These are phyloP conservation scores for Etheostoma cragini DNA, from an alignment of 2,113 vertebrate species.

Conservation along the genomic window DNA sequence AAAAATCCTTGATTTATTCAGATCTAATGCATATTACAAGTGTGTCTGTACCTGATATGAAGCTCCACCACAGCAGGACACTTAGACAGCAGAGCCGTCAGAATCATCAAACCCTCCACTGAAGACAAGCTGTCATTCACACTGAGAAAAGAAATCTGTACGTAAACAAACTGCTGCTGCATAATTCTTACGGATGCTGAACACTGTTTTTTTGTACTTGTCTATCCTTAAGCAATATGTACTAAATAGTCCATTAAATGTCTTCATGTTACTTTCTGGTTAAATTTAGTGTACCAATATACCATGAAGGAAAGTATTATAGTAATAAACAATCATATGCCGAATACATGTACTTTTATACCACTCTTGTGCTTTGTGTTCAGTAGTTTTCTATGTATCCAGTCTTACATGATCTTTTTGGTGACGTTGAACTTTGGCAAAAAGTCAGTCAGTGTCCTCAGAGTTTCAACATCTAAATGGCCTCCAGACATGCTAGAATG, in stretches of 20 bases:
- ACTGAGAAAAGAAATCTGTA: conserved; percentile 47
- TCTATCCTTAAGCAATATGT: too few relatives aligned
- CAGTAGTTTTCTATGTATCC: not conserved
- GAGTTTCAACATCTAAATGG: conserved; percentile 50
- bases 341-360: not conserved
- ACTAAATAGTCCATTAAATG: not conserved
- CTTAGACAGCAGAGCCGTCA: conserved; percentile 61
- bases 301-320: not conserved
- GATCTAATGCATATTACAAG: too few relatives aligned
- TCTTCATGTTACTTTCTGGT: not conserved
- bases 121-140: conserved; percentile 60
- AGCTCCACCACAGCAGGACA: conserved; percentile 59
- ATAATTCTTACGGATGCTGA: not conserved
- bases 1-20: too few relatives aligned
- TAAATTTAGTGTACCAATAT: not conserved
- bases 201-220: too few relatives aligned
- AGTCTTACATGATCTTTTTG: conserved; percentile 65
- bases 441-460: conserved; percentile 55
- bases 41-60: conserved; percentile 59
- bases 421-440: conserved; percentile 60
- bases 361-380: not conserved
- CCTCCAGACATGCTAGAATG: conserved; percentile 71
- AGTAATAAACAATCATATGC: not conserved
- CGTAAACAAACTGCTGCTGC: not conserved
- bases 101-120: conserved; percentile 52